Percentiles rank a stretch among this genome's conserved stretches.
phyloP scores from a whole-genome alignment of 2,113 vertebrate species.

The Vidua macroura region DNA sequence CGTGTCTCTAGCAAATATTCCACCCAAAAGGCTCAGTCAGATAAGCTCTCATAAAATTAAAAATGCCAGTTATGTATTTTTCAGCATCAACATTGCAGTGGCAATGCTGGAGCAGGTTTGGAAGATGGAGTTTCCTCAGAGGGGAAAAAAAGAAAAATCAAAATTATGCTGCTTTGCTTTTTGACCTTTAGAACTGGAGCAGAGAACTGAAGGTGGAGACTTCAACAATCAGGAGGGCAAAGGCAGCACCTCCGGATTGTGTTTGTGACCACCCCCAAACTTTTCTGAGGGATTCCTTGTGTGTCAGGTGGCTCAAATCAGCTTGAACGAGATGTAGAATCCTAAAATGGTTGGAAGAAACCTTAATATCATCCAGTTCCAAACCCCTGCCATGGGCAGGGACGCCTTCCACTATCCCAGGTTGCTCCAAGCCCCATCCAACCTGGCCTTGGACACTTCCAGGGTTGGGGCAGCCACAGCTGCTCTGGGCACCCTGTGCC shows the following conservation, averaged over 20 bases:
- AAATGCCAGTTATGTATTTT: background rate
- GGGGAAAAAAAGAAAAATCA: background rate
- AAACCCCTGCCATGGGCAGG: fast-evolving
- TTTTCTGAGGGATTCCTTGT: background rate
- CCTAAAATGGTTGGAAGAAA: background rate
- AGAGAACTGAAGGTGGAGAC: background rate
- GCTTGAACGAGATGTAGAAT: background rate
- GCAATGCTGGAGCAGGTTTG: background rate
- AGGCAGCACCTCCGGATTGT: background rate
- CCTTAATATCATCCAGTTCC: background rate
- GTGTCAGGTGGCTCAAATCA: background rate
- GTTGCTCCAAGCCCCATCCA: fast-evolving
- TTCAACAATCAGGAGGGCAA: background rate
- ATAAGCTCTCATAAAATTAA: background rate
- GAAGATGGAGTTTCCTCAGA: background rate
- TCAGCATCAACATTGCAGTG: background rate
- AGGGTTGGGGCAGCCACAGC: background rate
- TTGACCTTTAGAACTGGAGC: background rate
- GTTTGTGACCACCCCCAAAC: background rate
- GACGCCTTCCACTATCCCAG: background rate
- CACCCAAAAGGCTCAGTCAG: background rate
- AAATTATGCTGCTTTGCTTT: background rate
- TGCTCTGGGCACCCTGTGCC: fast-evolving
- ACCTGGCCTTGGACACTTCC: background rate
- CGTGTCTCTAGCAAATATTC: background rate